A percentile compares a stretch with the other conserved stretches of the same genome.
phyloP scores from a whole-genome alignment of 2,113 vertebrate genomes.

The Caloenas nicobarica region DNA sequence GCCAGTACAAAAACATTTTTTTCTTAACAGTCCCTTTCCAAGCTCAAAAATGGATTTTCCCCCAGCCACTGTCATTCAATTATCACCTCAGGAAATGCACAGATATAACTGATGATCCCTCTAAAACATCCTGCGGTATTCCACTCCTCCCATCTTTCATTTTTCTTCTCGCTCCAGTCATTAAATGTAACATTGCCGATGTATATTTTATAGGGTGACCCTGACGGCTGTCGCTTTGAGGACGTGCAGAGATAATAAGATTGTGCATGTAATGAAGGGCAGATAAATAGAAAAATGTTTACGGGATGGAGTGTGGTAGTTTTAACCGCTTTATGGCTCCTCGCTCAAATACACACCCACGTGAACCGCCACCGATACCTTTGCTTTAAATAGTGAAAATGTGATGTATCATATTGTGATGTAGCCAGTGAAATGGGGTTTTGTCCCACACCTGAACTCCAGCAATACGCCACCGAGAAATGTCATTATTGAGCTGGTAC shows the following conservation, averaged over 20 bases:
- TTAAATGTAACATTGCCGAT: constrained; percentile 67
- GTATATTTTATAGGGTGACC: constrained; percentile 80
- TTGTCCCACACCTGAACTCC: constrained; percentile 7
- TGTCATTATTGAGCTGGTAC: background rate
- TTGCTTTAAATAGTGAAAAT: background rate
- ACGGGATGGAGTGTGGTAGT: constrained; percentile 34
- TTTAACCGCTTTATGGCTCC: constrained; percentile 61
- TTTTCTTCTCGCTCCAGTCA: constrained; percentile 60
- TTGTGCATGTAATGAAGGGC: constrained; percentile 75
- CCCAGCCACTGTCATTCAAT: constrained; percentile 77
- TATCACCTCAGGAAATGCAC: constrained; percentile 80
- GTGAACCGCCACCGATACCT: background rate
- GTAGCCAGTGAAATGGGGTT: background rate
- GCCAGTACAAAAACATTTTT: constrained; percentile 64
- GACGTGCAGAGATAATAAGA: constrained; percentile 75
- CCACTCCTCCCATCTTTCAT: constrained; percentile 68
- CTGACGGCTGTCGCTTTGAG: constrained; percentile 77
- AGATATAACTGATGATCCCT: constrained; percentile 76
- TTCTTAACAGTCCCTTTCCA: constrained; percentile 54
- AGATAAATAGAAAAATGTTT: constrained; percentile 76
- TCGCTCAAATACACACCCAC: background rate
- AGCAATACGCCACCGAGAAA: background rate
- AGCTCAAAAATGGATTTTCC: constrained; percentile 80
- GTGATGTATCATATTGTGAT: fast-evolving
- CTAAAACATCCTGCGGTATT: constrained; percentile 56